Base-by-base conservation (phyloP, 2,888 invertebrate genomes). In the Pristionchus japonicus region DNA sequence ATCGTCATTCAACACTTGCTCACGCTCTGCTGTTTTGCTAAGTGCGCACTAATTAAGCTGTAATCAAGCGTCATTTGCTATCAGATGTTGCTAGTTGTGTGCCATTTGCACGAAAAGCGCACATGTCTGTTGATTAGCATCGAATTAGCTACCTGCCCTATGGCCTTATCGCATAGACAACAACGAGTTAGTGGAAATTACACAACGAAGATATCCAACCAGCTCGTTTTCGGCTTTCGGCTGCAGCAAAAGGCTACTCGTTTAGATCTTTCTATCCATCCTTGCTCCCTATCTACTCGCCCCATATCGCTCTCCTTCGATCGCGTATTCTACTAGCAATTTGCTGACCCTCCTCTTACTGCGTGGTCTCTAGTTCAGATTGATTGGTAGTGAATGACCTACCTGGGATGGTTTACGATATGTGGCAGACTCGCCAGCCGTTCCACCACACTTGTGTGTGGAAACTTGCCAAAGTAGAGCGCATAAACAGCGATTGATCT, bases 211-310 rank as follows among this genome's bases (percentile, higher is more conserved):
- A 67, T 34, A 15, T 31, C 31, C 67, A 11, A 67, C n/a, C n/a
- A 67, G 67, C 67, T 31, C 27, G 67, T 67, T 67, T 67, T 67
- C 61, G 61, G 27, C 61, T n/a, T 27, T n/a, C 34, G 17, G 31
- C 67, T 67, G 67, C 67, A n/a, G 11, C n/a, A 67, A 67, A 31
- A 67, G 34, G 31, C 67, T 67, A 67, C 67, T 67, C 67, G 67
- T 67, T 67, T 89, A 84, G 88, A 86, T 88, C 82, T 74, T 83
- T 88, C 87, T 74, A 49, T 57, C 70, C 23, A 86, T 83, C 82
- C 82, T 88, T n/a, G n/a, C n/a, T n/a, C 86, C 83, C 88, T 86
- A 86, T 85, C 47, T 80, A 67, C 82, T 86, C 80, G 34, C 83
- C 86, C 84, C 82, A 88, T 77, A 77, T 85, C 88, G 74, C 67